These are phyloP conservation scores for Lasioglossum morio DNA, from an alignment of 2,888 invertebrate genomes.

Conservation along the genomic window DNA sequence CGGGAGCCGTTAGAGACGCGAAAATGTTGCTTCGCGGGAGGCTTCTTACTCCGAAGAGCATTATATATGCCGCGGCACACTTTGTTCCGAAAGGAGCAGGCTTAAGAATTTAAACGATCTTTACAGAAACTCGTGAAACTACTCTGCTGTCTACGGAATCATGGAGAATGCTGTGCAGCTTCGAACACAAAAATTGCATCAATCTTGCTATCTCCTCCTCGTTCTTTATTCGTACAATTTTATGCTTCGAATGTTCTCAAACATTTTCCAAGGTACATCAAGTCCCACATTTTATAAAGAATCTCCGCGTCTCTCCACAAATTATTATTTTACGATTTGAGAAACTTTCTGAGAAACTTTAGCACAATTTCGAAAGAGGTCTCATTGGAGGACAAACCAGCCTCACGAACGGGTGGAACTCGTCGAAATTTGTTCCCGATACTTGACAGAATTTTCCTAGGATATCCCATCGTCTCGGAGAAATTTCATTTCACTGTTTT, in stretches of 20 bases:
- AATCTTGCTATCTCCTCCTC: neutral
- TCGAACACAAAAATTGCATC: neutral
- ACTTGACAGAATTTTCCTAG: neutral
- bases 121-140: neutral
- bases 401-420: neutral
- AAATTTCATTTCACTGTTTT: constrained; percentile 23
- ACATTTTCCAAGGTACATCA: neutral
- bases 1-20: neutral
- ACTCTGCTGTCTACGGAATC: neutral
- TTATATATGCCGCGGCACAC: neutral
- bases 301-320: neutral
- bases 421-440: neutral
- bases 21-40: neutral
- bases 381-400: neutral
- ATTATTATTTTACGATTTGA: neutral
- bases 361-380: neutral
- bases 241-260: neutral
- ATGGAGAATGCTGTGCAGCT: neutral
- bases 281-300: neutral
- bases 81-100: neutral
- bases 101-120: neutral
- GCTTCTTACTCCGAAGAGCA: neutral
- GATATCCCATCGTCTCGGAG: constrained; percentile 1
- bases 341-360: neutral
- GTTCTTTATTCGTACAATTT: neutral